Conservation (phyloP, 2,113 vertebrate species). For the Ammodytes dubius region DNA sequence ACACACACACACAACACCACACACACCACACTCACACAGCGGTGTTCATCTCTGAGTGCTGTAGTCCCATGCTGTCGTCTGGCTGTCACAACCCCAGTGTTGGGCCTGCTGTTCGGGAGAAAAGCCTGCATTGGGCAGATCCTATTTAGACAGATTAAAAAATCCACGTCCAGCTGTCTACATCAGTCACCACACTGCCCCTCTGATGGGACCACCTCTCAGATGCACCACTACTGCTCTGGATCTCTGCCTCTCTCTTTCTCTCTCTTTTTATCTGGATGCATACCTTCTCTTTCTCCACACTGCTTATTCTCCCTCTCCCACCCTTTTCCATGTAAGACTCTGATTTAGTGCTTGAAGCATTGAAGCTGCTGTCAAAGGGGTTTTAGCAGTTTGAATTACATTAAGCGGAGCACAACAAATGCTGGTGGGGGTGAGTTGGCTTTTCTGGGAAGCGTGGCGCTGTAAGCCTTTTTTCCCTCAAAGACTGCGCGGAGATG, state of each 20-base stretch:
- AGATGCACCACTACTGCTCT: constrained; percentile 39
- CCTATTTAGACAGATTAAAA: constrained; percentile 81
- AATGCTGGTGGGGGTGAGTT: constrained; percentile 76
- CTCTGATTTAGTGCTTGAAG: constrained; percentile 67
- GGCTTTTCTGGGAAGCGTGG: constrained; percentile 69
- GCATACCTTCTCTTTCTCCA: constrained; percentile 33
- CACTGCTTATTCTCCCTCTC: constrained; percentile 44
- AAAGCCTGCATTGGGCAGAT: constrained; percentile 70
- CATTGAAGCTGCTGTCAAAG: constrained; percentile 56
- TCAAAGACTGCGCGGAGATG: constrained; percentile 57
- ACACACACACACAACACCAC: constrained; percentile 22
- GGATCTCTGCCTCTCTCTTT: constrained; percentile 8
- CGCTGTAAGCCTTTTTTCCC: constrained; percentile 67
- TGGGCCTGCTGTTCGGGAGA: constrained; percentile 63
- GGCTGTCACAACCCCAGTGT: constrained; percentile 67
- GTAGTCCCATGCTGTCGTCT: constrained; percentile 66
- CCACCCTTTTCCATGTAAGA: constrained; percentile 32
- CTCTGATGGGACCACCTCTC: constrained; percentile 61
- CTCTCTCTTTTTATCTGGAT: constrained; percentile 51
- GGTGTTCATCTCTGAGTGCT: constrained; percentile 53
- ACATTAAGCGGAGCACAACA: constrained; percentile 78
- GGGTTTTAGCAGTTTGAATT: constrained; percentile 74
- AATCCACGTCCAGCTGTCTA: constrained; percentile 76
- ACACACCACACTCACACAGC: constrained; percentile 25
- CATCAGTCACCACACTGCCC: constrained; percentile 62